Evolutionary conservation across 2,888 invertebrate genomes (phyloP).

Genomic region (Lampropteryx suffumata): DNA sequence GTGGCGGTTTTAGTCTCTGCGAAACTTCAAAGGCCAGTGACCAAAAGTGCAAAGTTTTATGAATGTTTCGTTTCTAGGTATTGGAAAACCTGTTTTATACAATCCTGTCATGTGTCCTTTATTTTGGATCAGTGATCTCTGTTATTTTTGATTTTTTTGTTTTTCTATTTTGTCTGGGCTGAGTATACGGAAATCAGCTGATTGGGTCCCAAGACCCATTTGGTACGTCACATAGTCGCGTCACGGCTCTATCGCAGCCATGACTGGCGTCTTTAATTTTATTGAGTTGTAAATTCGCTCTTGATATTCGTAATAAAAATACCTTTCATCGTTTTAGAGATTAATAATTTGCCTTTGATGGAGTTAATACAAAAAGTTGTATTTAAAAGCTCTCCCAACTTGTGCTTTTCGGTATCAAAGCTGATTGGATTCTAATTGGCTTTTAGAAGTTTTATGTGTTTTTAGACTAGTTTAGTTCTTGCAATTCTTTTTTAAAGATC

Average conservation of each 20-base stretch:
- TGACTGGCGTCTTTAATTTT: constrained; percentile 29
- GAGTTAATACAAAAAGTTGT: background rate
- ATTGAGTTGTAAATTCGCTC: constrained; percentile 24
- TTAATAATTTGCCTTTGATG: constrained; percentile 8
- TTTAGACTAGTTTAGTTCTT: too few species aligned
- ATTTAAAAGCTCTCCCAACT: background rate
- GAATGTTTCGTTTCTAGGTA: constrained; percentile 12
- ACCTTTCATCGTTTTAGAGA: constrained; percentile 12
- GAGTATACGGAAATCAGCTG: constrained; percentile 35
- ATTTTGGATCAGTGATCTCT: constrained; percentile 24
- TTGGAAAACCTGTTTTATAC: constrained; percentile 19
- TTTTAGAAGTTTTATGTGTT: background rate
- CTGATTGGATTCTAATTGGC: background rate
- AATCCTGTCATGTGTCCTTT: constrained; percentile 16
- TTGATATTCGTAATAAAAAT: constrained; percentile 15
- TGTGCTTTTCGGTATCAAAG: background rate
- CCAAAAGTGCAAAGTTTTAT: constrained; percentile 23
- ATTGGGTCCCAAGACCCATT: constrained; percentile 21
- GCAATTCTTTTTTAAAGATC: too few species aligned
- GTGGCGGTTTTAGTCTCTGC: background rate
- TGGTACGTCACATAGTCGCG: constrained; percentile 18
- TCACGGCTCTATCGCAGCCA: constrained; percentile 11
- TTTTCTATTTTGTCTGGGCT: constrained; percentile 17
- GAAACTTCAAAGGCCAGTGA: constrained; percentile 13
- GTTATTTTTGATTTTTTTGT: constrained; percentile 19